Conservation (phyloP, 2,888 invertebrate genomes). For the Hirtodrosophila trivittata region DNA sequence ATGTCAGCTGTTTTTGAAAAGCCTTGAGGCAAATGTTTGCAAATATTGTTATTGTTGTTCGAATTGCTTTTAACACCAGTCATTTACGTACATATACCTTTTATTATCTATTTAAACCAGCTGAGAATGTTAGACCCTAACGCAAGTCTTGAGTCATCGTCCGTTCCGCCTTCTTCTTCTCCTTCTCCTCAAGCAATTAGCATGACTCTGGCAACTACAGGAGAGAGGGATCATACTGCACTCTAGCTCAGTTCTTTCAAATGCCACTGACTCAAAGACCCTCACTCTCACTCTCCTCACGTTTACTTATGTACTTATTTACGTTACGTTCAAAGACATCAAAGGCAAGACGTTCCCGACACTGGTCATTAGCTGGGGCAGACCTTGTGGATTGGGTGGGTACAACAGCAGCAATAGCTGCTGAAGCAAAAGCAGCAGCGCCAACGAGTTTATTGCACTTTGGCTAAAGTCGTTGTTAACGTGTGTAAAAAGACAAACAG, state of each 20-base stretch:
- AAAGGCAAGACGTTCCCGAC: constrained; percentile 50
- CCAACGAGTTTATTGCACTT: constrained; percentile 74
- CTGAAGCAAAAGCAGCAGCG: constrained; percentile 15
- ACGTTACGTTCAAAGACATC: constrained; percentile 31
- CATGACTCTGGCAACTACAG: constrained; percentile 34
- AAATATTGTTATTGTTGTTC: constrained; percentile 30
- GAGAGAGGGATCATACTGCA: constrained; percentile 25
- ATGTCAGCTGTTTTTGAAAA: constrained; percentile 46
- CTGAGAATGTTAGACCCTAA: constrained; percentile 16
- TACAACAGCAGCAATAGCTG: constrained; percentile 5
- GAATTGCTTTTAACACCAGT: constrained; percentile 14
- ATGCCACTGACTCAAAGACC: constrained; percentile 34
- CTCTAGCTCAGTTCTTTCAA: constrained; percentile 30
- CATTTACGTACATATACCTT: constrained; percentile 1
- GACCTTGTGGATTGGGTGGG: constrained; percentile 31
- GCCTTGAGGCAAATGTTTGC: constrained; percentile 20
- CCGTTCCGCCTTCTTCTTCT: too few relatives aligned
- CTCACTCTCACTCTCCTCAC: constrained; percentile 24
- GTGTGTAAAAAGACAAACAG: constrained; percentile 63
- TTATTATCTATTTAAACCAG: constrained; percentile 28
- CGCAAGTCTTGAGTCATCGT: constrained; percentile 36
- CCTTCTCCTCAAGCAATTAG: constrained; percentile 30
- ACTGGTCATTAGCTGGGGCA: constrained; percentile 60
- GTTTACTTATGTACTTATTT: constrained; percentile 21
- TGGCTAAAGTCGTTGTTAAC: constrained; percentile 61